A percentile compares a stretch with the other conserved stretches of the same genome.
Conservation (phyloP, 2,797 vertebrate genomes). For the Rhabdomys pumilio region DNA sequence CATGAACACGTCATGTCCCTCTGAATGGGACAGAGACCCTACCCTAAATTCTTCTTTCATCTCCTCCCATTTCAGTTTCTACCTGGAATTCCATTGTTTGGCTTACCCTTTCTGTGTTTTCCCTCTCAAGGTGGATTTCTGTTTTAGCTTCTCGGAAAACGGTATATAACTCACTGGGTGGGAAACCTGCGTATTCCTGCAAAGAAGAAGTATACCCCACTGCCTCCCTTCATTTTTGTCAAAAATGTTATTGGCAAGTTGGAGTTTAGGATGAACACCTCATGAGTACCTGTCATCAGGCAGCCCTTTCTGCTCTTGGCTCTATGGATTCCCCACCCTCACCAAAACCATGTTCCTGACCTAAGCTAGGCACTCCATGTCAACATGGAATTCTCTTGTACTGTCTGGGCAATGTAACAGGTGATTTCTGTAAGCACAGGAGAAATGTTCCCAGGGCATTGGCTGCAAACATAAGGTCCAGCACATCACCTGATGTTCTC, state of each 20-base stretch:
- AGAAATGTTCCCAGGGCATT: neutral
- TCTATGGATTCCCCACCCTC: neutral
- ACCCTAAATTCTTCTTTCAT: neutral
- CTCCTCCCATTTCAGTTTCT: neutral
- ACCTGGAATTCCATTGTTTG: too few species aligned
- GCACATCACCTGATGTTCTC: neutral
- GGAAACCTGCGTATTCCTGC: neutral
- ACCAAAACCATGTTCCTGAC: neutral
- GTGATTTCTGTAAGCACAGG: neutral
- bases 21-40: neutral
- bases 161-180: neutral
- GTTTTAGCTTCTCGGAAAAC: conserved; percentile 1
- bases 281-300: neutral
- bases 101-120: neutral
- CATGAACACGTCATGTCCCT: too few species aligned
- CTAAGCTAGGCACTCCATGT: neutral
- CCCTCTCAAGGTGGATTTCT: too few species aligned
- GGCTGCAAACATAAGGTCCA: too few species aligned
- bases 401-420: too few species aligned
- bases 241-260: neutral
- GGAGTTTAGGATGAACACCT: conserved; percentile 9
- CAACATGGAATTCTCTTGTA: neutral
- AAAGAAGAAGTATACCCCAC: neutral
- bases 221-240: neutral
- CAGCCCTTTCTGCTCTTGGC: neutral